phyloP scores from a whole-genome alignment of 2,888 invertebrate species.

The Loripinus fragilis region DNA sequence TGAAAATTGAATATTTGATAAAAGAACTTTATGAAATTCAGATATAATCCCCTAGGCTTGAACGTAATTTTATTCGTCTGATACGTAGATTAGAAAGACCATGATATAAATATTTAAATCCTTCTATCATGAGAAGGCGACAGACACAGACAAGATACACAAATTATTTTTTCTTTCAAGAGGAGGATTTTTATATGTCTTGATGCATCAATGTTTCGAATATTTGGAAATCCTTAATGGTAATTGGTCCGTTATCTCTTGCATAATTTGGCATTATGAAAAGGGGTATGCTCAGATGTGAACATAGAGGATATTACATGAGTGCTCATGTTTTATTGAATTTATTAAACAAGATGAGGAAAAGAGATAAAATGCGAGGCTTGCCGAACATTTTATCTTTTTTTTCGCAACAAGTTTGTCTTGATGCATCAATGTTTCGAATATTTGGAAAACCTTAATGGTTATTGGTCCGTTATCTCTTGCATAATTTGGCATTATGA shows the following conservation, averaged over 20 bases:
- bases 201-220: too few relatives aligned
- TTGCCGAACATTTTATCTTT: not conserved
- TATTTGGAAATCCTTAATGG: not conserved
- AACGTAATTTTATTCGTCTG: slow-evolving; percentile 20
- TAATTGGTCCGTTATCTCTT: not conserved
- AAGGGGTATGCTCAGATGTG: too few relatives aligned
- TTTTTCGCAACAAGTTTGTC: not conserved
- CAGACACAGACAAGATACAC: slow-evolving; percentile 15
- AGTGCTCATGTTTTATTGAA: too few relatives aligned
- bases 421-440: too few relatives aligned
- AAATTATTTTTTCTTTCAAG: not conserved
- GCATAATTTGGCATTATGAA: too few relatives aligned
- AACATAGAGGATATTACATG: too few relatives aligned
- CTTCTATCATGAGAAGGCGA: slow-evolving; percentile 10
- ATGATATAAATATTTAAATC: slow-evolving; percentile 18
- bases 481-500: too few relatives aligned
- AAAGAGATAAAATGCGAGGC: too few relatives aligned
- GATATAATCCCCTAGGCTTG: slow-evolving; percentile 19
- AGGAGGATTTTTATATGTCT: not conserved
- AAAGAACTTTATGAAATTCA: slow-evolving; percentile 20
- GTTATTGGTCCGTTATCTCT: not conserved
- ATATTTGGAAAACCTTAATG: not conserved
- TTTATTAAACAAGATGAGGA: too few relatives aligned
- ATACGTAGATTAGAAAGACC: slow-evolving; percentile 4
- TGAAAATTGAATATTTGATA: slow-evolving; percentile 22